Evolutionary conservation across 2,888 invertebrate species (phyloP).

Genomic region (Rhamphomyia laevipes): DNA sequence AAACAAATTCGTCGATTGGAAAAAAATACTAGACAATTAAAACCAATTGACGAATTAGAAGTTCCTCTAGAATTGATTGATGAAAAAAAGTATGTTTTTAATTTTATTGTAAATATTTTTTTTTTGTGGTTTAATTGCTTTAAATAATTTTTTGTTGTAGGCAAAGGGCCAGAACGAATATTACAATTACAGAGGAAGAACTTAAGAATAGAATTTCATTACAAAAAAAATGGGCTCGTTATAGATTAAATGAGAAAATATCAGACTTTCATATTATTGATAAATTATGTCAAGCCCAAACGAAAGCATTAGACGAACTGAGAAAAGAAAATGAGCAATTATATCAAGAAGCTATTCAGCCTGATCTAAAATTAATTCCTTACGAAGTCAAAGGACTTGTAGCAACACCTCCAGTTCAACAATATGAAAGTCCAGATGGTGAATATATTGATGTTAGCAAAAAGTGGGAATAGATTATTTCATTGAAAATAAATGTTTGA

Average conservation of each 20-base stretch:
- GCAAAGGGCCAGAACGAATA: slow-evolving; percentile 40
- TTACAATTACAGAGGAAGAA: slow-evolving; percentile 43
- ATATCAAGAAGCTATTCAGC: slow-evolving; percentile 76
- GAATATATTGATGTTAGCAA: slow-evolving; percentile 74
- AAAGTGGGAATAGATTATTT: slow-evolving; percentile 56
- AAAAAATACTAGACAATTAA: slow-evolving; percentile 69
- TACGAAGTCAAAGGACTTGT: slow-evolving; percentile 60
- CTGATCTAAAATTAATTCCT: slow-evolving; percentile 60
- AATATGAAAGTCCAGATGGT: slow-evolving; percentile 78
- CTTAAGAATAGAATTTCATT: slow-evolving; percentile 52
- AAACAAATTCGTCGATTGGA: slow-evolving; percentile 74
- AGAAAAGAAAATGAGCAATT: slow-evolving; percentile 71
- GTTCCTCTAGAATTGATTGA: slow-evolving; percentile 54
- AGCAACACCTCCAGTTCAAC: slow-evolving; percentile 69
- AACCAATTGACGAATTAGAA: slow-evolving; percentile 83
- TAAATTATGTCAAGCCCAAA: slow-evolving; percentile 54
- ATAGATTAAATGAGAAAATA: slow-evolving; percentile 52
- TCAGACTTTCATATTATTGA: slow-evolving; percentile 57
- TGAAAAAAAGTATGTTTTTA: slow-evolving; percentile 45
- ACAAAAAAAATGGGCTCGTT: slow-evolving; percentile 64
- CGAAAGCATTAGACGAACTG: slow-evolving; percentile 68
- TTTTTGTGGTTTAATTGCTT: not conserved
- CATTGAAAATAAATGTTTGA: no score
- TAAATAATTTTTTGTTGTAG: slow-evolving; percentile 26
- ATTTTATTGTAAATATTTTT: no score